Evolutionary conservation across 2,113 vertebrate genomes (phyloP), one percentile per base, ranked within the genome.

Genomic region (Panthera uncia): DNA sequence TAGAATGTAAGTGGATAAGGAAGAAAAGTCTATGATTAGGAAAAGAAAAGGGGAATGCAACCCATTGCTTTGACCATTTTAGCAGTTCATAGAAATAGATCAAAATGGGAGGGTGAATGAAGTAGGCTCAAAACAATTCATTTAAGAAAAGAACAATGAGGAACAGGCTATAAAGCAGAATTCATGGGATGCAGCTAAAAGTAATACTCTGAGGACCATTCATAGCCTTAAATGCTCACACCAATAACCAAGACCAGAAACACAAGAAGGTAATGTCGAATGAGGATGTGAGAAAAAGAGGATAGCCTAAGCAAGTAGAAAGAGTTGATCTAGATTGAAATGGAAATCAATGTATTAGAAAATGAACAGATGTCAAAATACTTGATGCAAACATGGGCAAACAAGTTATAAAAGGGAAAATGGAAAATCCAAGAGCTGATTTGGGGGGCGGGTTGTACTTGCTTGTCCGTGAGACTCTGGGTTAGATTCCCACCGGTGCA

Each of bases 1-100:
- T 0, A 19, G 71, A 31, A 7, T 3, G 3, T 1, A 6, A 31
- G 63, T 41, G 25, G 55, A 10, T 4, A 9, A 36, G 3, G 15
- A 76, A 84, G n/a, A 38, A 57, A 4, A 5, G 45, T 33, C 7
- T 2, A 41, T 0, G 38, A 7, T 29, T 6, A 21, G 68, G 31
- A 61, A 48, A 73, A 52, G 3, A 73, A n/a, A 61, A 6, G 7
- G 15, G 8, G 4, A 57, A 8, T 50, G 41, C 16, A 61, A 36
- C 10, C 2, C 1, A 2, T 14, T 21, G 36, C 25, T 15, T 61
- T 48, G 61, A 23, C 15, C 41, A 5, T 27, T 76, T 57, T 45
- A 87, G 82, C 36, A 36, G 19, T 73, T 50, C 16, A 8, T 11
- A 31, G n/a, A 91, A 55, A 66, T 1, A 78, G 8, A 23, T 36